A percentile compares a stretch with the other conserved stretches of the same genome.
phyloP scores from a whole-genome alignment of 2,888 invertebrate genomes.

The Cheilosia soror region DNA sequence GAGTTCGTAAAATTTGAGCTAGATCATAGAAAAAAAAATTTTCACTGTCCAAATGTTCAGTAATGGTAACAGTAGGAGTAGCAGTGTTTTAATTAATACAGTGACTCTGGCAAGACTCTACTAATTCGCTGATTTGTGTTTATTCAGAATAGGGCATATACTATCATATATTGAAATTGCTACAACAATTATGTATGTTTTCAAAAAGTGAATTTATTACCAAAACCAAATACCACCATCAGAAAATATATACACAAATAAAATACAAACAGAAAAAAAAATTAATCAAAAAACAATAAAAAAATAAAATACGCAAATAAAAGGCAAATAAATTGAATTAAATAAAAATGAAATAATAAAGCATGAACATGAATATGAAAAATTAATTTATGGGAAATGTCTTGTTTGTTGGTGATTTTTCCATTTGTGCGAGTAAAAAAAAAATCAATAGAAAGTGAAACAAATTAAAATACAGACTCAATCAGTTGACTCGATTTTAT shows the following conservation, averaged over 20 bases:
- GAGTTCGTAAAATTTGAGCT: too few relatives aligned
- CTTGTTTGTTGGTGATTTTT: neutral
- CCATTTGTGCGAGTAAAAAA: neutral
- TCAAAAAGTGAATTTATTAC: neutral
- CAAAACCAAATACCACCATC: neutral
- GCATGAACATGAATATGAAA: too few relatives aligned
- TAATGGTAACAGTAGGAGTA: too few relatives aligned
- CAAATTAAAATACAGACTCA: conserved; percentile 10
- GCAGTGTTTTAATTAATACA: too few relatives aligned
- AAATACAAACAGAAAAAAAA: neutral
- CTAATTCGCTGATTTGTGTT: too few relatives aligned
- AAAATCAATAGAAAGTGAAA: conserved; percentile 7
- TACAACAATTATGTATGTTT: neutral
- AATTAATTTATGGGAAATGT: neutral
- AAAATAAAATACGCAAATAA: neutral
- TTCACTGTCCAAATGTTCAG: too few relatives aligned
- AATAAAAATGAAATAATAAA: neutral
- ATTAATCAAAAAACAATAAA: neutral
- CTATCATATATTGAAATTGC: neutral
- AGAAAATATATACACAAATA: neutral
- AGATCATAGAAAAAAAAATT: too few relatives aligned
- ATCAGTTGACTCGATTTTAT: conserved; percentile 19
- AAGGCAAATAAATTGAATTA: conserved; percentile 11
- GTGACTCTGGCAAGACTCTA: too few relatives aligned
- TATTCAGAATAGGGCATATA: too few relatives aligned